Percentiles rank a stretch among this genome's conserved stretches.
Evolutionary conservation across 2,797 vertebrate genomes (phyloP).

Genomic region (Anguilla anguilla): DNA sequence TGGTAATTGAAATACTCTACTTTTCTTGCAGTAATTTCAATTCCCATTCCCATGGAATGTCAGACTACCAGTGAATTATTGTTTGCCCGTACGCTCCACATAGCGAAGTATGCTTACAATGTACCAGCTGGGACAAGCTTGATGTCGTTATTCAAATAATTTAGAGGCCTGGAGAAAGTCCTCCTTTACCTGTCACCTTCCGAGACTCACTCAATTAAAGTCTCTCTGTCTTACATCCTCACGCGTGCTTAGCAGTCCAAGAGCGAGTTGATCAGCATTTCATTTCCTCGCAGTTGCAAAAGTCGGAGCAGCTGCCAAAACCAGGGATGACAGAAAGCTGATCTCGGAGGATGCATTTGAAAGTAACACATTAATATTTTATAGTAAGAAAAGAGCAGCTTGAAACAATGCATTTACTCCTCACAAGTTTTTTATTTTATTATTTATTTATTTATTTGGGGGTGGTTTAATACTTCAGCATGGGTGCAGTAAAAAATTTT

Average conservation of each 20-base stretch:
- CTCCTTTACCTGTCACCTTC: background rate
- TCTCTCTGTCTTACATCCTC: background rate
- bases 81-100: background rate
- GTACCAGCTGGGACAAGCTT: background rate
- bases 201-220: background rate
- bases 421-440: background rate
- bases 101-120: background rate
- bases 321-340: background rate
- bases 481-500: background rate
- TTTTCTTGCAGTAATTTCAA: background rate
- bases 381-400: background rate
- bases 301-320: background rate
- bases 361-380: constrained; percentile 4
- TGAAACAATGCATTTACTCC: background rate
- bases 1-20: background rate
- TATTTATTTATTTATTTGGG: background rate
- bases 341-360: background rate
- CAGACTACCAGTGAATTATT: background rate
- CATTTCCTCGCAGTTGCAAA: background rate
- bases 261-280: background rate
- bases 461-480: background rate
- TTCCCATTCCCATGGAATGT: background rate
- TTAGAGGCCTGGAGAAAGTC: background rate
- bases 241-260: background rate
- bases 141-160: background rate